Evolutionary conservation across 2,797 vertebrate species (phyloP).

Genomic region (Phrynocephalus forsythii): DNA sequence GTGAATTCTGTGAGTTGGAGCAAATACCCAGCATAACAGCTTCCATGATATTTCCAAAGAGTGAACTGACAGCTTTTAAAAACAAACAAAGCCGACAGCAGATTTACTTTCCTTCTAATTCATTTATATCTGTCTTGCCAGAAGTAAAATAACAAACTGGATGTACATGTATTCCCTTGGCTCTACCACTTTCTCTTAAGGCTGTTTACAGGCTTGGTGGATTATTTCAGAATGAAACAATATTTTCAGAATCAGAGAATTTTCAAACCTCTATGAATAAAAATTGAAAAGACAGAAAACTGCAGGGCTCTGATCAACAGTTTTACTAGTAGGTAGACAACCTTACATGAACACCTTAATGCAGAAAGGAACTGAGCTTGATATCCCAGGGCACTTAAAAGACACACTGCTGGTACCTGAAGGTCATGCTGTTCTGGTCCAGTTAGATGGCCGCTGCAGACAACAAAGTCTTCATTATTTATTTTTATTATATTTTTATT

Average conservation of each 20-base stretch:
- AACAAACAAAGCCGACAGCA: slow-evolving; percentile 39
- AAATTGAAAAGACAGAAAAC: background rate
- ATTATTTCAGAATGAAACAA: background rate
- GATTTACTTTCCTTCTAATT: slow-evolving; percentile 47
- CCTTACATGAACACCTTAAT: too few species aligned
- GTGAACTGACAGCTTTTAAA: background rate
- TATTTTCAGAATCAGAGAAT: background rate
- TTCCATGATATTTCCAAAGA: background rate
- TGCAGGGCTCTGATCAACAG: background rate
- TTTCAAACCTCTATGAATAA: background rate
- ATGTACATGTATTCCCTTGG: too few species aligned
- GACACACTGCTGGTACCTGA: too few species aligned
- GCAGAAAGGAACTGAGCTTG: too few species aligned
- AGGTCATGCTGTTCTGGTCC: too few species aligned
- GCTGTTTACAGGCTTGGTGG: background rate
- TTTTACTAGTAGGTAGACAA: background rate
- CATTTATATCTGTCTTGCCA: slow-evolving; percentile 39
- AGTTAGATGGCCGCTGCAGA: too few species aligned
- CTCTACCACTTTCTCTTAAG: background rate
- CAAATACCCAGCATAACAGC: background rate
- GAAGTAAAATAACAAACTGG: slow-evolving; percentile 37
- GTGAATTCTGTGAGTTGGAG: background rate
- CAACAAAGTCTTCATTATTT: too few species aligned
- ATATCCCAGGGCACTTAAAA: too few species aligned
- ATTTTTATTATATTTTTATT: too few species aligned